These are phyloP conservation scores for Ivindomyrus marchei DNA, from an alignment of 2,113 vertebrate genomes.

Conservation along the genomic window DNA sequence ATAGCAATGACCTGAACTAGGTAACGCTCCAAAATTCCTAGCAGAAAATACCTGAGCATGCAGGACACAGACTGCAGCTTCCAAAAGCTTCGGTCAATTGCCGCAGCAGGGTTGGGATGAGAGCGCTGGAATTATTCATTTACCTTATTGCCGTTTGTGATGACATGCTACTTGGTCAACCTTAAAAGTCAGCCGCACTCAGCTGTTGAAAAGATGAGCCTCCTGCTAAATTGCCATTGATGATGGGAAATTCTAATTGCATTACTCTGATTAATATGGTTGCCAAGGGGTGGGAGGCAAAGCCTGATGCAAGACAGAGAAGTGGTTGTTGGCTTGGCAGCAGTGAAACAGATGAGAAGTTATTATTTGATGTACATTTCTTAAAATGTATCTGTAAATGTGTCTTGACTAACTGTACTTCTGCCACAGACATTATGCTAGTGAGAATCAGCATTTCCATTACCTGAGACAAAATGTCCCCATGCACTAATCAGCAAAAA, in stretches of 20 bases:
- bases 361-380: background rate
- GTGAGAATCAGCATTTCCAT: background rate
- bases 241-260: slow-evolving; percentile 17
- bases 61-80: background rate
- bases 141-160: background rate
- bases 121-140: background rate
- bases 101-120: background rate
- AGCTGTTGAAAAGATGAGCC: background rate
- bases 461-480: background rate
- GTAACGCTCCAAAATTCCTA: background rate
- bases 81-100: background rate
- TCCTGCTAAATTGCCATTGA: slow-evolving; percentile 7
- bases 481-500: background rate
- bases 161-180: background rate
- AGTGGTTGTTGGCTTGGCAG: background rate
- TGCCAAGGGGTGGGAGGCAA: background rate
- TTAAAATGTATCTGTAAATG: slow-evolving; percentile 8
- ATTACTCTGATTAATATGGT: slow-evolving; percentile 9
- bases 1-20: background rate
- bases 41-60: background rate
- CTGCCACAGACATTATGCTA: background rate
- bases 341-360: background rate
- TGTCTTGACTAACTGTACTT: background rate
- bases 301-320: background rate
- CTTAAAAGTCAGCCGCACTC: slow-evolving; percentile 4